Conservation (phyloP, 2,888 invertebrate species). For the Rotaria sp. region DNA sequence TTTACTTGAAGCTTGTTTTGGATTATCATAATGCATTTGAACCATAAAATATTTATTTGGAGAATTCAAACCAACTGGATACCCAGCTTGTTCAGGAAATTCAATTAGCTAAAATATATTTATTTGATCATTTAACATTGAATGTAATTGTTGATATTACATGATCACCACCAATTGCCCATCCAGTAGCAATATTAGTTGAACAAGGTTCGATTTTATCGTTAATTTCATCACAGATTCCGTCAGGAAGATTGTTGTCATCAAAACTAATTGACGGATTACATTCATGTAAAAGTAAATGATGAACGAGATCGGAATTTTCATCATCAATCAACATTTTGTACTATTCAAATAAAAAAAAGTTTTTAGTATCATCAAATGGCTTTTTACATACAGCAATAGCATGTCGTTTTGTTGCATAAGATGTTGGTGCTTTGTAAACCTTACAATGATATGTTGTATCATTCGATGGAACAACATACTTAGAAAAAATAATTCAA, state of each 20-base stretch:
- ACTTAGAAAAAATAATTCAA: too few relatives aligned
- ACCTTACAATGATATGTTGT: too few relatives aligned
- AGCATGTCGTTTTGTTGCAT: too few relatives aligned
- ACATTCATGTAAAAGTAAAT: slow-evolving; percentile 36
- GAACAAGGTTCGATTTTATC: neutral
- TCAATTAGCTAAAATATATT: neutral
- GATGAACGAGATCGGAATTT: slow-evolving; percentile 27
- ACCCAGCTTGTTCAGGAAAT: slow-evolving; percentile 16
- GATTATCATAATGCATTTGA: neutral
- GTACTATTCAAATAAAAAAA: too few relatives aligned
- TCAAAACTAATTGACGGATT: slow-evolving; percentile 1
- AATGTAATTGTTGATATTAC: neutral
- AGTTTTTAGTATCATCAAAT: too few relatives aligned
- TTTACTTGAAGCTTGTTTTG: too few relatives aligned
- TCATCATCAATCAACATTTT: too few relatives aligned
- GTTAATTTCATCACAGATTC: neutral
- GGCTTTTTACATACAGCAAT: too few relatives aligned
- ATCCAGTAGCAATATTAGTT: slow-evolving; percentile 26
- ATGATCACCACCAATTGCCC: slow-evolving; percentile 36
- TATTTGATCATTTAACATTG: neutral
- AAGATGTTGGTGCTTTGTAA: too few relatives aligned
- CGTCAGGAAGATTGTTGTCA: slow-evolving; percentile 25
- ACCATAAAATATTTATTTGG: slow-evolving; percentile 31
- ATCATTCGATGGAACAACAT: too few relatives aligned
- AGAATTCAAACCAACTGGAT: slow-evolving; percentile 35